Base-by-base conservation (phyloP, 2,113 vertebrate genomes). In the Leiothrix lutea region DNA sequence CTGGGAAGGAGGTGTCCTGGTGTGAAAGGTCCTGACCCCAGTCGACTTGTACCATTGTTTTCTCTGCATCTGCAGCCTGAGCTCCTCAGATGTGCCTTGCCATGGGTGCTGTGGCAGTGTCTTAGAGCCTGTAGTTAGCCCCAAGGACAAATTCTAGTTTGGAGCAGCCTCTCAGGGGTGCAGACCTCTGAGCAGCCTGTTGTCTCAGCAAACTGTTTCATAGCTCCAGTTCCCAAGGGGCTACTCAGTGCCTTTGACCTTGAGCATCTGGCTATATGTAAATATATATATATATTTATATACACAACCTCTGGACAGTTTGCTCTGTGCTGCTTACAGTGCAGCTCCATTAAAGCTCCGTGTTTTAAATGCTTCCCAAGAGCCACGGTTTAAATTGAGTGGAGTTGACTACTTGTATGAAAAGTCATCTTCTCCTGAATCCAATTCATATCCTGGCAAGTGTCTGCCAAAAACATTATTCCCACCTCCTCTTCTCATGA, bases 321-420 rank as follows among this genome's bases (percentile, higher is more conserved):
- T 88, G 40, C 74, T 94, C 86, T 82, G 58, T 80, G 64, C 64
- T 95, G 88, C 92, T 96, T 94, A 93, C 89, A 94, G 86, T 89
- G 83, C 94, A 97, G 90, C 53, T 96, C 72, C 94, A 93, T 95
- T 96, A 90, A 81, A 79, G 77, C 56, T 86, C 80, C 86, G 50
- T 91, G 79, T 95, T 93, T 94, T 90, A 96, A 95, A 96, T 94
- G 51, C 60, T 83, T 96, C 96, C 97, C 96, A 93, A 85, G 96
- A 95, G 94, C 87, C 87, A 50, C 8, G 70, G 61, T 91, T 95
- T 95, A 96, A 96, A 96, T 92, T 94, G 95, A 96, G 94, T 95
- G 90, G 77, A 72, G 70, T 84, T 93, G 89, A 94, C 95, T 95
- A 95, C 95, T 95, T 95, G 74, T 73, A 96, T 88, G 90, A 97